These are phyloP conservation scores for Erebia epiphron DNA, from an alignment of 2,888 invertebrate genomes.

Conservation along the genomic window DNA sequence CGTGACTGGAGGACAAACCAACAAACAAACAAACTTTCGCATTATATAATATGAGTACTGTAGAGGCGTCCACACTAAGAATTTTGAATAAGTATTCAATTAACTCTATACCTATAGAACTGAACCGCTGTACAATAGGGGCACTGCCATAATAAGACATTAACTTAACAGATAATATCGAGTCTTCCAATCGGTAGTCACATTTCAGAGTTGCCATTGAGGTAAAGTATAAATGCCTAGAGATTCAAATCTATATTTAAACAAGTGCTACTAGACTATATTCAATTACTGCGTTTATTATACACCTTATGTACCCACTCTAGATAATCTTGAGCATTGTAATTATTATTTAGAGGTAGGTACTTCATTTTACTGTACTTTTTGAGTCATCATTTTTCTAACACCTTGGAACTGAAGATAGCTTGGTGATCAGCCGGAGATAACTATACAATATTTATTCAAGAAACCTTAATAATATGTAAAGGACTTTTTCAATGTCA, in stretches of 20 bases:
- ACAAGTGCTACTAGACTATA: constrained; percentile 7
- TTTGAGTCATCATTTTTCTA: no score
- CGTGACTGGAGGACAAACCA: no score
- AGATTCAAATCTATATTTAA: constrained; percentile 11
- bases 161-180: neutral
- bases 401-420: no score
- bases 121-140: neutral
- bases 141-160: neutral
- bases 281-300: neutral
- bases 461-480: no score
- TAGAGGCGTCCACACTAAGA: neutral
- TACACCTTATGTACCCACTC: no score
- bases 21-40: no score
- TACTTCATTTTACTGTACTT: no score
- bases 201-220: neutral
- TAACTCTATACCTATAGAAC: neutral
- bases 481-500: no score
- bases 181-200: neutral
- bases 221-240: neutral
- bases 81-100: neutral
- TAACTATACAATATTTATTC: no score
- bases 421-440: no score
- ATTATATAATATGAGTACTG: no score
- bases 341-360: neutral
- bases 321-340: constrained; percentile 7